phyloP scores from a whole-genome alignment of 2,797 vertebrate species.

The Tauraco hartlaubi region DNA sequence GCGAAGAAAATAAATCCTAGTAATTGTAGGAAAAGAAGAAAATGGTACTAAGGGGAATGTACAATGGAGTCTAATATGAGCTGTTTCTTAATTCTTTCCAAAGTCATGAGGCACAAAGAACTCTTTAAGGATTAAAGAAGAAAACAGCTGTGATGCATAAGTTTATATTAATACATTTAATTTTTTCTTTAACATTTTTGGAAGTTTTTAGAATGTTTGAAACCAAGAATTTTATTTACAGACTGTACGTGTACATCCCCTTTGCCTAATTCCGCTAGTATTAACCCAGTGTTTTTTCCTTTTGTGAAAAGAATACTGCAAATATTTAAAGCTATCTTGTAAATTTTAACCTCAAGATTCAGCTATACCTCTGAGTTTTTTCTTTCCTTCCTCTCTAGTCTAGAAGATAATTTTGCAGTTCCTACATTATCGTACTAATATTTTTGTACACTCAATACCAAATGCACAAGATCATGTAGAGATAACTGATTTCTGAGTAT shows the following conservation, averaged over 20 bases:
- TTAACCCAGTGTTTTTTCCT: neutral
- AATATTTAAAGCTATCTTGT: neutral
- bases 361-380: neutral
- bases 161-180: neutral
- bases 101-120: constrained; percentile 4
- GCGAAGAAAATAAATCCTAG: constrained; percentile 39
- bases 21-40: constrained; percentile 36
- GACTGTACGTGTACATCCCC: neutral
- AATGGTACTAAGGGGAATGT: constrained; percentile 8
- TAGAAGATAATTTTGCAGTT: neutral
- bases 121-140: constrained; percentile 8
- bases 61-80: constrained; percentile 19
- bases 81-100: neutral
- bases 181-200: neutral
- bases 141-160: neutral
- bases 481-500: neutral
- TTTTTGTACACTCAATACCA: neutral
- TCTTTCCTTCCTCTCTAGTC: neutral
- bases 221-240: neutral
- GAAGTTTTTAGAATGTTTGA: neutral
- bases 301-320: neutral
- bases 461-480: neutral
- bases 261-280: neutral
- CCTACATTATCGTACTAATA: neutral
- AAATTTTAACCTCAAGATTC: neutral